These are phyloP conservation scores for Antechinus flavipes DNA, from an alignment of 2,113 vertebrate genomes.

Conservation along the genomic window DNA sequence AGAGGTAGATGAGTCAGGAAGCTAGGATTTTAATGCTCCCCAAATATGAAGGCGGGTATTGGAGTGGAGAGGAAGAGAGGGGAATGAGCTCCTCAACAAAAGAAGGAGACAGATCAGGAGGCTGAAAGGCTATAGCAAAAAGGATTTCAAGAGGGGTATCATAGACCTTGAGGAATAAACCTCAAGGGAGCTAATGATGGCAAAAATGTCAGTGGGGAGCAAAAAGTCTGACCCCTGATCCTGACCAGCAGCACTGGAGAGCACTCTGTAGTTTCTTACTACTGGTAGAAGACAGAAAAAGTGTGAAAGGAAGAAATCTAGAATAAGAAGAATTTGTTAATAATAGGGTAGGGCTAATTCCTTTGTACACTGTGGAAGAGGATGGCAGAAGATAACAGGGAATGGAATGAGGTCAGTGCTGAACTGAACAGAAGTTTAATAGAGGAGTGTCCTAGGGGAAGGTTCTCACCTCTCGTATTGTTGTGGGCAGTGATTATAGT, in stretches of 20 bases:
- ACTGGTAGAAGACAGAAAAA: not conserved
- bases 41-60: not conserved
- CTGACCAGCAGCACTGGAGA: not conserved
- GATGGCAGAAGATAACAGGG: not conserved
- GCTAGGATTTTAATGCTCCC: not conserved
- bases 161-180: not conserved
- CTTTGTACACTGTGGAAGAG: not conserved
- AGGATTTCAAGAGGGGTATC: not conserved
- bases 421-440: not conserved
- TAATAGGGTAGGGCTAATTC: not conserved
- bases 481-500: not conserved
- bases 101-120: not conserved
- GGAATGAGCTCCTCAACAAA: not conserved
- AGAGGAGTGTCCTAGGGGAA: not conserved
- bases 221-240: not conserved
- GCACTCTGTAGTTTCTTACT: not conserved
- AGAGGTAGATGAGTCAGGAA: not conserved
- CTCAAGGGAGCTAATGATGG: not conserved
- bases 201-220: not conserved
- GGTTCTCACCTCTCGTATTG: not conserved
- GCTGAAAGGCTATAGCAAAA: not conserved
- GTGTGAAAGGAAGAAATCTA: not conserved
- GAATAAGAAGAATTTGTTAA: not conserved
- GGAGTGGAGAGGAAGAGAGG: not conserved
- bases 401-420: not conserved